These are phyloP conservation scores for Bufo bufo DNA, from an alignment of 2,113 vertebrate genomes.

Conservation along the genomic window DNA sequence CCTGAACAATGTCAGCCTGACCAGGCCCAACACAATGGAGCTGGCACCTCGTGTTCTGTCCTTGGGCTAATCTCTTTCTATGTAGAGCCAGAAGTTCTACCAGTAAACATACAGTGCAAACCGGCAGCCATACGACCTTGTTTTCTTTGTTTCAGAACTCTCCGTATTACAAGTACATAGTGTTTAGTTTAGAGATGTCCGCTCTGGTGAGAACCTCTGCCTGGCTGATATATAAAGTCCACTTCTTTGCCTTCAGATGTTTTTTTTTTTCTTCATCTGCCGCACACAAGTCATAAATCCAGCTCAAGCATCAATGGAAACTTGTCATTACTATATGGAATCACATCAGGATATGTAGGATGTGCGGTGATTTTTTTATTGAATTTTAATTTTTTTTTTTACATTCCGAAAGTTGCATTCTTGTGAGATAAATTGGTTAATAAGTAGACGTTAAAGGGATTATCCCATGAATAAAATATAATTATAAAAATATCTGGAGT, in stretches of 20 bases:
- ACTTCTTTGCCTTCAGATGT: not conserved
- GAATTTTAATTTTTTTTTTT: not conserved
- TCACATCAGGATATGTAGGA: not conserved
- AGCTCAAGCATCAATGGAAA: not conserved
- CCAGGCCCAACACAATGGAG: constrained; percentile 44
- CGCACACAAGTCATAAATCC: constrained; percentile 6
- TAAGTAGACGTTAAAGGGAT: no score
- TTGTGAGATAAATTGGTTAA: no score
- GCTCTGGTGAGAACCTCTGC: not conserved
- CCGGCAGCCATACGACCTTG: not conserved
- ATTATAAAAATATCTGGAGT: no score
- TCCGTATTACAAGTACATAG: not conserved
- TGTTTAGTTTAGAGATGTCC: constrained; percentile 2
- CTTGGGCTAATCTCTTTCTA: constrained; percentile 20
- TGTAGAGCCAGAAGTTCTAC: constrained; percentile 7
- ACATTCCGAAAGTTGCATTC: no score
- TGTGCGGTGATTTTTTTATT: not conserved
- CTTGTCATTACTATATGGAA: not conserved
- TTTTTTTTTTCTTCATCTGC: not conserved
- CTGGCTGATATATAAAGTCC: constrained; percentile 5
- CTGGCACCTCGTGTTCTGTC: constrained; percentile 50
- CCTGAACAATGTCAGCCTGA: constrained; percentile 49
- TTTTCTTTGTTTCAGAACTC: not conserved
- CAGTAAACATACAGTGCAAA: constrained; percentile 19
- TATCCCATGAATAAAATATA: no score